Evolutionary conservation across 2,888 invertebrate species (phyloP), one percentile per base, ranked within the genome.

Genomic region (Hydraecia micacea): DNA sequence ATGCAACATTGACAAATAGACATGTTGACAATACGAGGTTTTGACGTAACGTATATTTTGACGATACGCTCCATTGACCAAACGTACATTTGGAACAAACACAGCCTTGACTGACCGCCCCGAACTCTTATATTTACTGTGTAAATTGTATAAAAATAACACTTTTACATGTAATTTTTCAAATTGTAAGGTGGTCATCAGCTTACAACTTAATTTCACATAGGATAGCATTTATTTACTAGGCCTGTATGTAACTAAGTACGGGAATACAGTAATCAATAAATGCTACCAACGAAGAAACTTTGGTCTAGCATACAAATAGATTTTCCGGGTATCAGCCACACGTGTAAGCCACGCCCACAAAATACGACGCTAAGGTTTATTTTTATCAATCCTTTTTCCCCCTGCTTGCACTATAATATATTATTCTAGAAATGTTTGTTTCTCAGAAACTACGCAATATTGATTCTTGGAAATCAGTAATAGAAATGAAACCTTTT

Each of bases 401-500:
- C 0, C 5, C 18, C 9, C 25, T 25, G 36, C 1, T 25, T 46
- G 1, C 11, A 32, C 21, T 32, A 15, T 21, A n/a, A 4, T 36
- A 32, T 42, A 42, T 42, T 42, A 42, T 42, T 42, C 32, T 55
- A 25, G 21, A 46, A 32, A 25, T 4, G 1, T 58, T 21, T 18
- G 8, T 32, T 32, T 36, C 21, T 28, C 8, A 25, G 62, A 42
- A 79, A 70, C 36, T n/a, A 1, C 11, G 21, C 13, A 32, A 42
- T 0, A 49, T 18, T 60, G 49, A 18, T 60, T 60, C 28, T 60
- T 21, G 13, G 36, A 79, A 62, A 52, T 11, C 36, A 36, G 21
- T 62, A 77, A 79, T 62, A 8, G 32, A 62, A 62, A 21, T 36
- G n/a, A 68, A 79, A 60, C 42, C 32, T 32, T 9, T 4, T 32